Conservation (phyloP, 2,797 vertebrate genomes). For the Morus bassanus region DNA sequence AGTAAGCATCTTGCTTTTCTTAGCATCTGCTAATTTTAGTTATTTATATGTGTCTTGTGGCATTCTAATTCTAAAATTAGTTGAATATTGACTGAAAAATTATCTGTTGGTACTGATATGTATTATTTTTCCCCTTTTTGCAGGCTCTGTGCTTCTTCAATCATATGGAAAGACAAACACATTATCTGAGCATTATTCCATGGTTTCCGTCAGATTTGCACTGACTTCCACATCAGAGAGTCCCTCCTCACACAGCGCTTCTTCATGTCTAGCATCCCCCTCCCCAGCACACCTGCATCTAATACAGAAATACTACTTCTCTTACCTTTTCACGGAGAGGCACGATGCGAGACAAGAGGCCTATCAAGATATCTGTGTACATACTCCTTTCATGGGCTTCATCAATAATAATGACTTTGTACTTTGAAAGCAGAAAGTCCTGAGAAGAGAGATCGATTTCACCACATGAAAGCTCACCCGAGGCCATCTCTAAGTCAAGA, state of each 20-base stretch:
- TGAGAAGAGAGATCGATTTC: constrained; percentile 26
- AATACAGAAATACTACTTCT: rapidly evolving
- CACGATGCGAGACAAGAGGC: constrained; percentile 92
- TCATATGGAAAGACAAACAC: background rate
- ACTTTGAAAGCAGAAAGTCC: constrained; percentile 92
- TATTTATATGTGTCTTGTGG: rapidly evolving
- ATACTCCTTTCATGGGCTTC: constrained; percentile 95
- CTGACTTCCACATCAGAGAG: background rate
- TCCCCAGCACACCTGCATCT: rapidly evolving
- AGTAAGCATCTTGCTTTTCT: background rate
- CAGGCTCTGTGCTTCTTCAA: background rate
- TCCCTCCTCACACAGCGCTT: background rate
- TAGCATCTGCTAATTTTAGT: background rate
- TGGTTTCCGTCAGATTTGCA: background rate
- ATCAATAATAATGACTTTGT: constrained; percentile 90
- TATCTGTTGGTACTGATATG: background rate
- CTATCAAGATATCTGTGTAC: constrained; percentile 94
- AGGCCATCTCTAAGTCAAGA: background rate
- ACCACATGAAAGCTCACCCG: background rate
- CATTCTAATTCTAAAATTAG: background rate
- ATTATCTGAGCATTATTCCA: rapidly evolving
- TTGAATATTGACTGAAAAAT: background rate
- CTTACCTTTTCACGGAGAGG: constrained; percentile 87
- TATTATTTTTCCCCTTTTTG: background rate
- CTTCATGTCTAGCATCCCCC: rapidly evolving